Evolutionary conservation across 2,888 invertebrate species (phyloP), one percentile per base, ranked within the genome.

Genomic region (Mimumesa dahlbomi): DNA sequence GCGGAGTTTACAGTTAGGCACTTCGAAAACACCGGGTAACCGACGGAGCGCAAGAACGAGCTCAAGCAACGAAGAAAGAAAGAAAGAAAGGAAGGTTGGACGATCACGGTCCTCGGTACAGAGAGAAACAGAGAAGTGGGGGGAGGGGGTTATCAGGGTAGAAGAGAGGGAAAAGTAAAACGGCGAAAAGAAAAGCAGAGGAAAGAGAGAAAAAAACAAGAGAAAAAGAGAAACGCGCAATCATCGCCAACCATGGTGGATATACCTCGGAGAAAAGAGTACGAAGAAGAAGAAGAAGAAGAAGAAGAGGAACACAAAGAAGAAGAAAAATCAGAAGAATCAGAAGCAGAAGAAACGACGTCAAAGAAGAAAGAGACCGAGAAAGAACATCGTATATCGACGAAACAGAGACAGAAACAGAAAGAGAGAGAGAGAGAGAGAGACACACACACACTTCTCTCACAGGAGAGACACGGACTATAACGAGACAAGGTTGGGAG

Each of bases 401-500:
- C 7, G 54, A 64, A 38, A 18, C 38, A 31, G 63, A 42, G 45
- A 14, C 16, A 16, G 14, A 21, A 3, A 13, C 19, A 45, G 67
- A 45, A 16, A 53, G 2, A 29, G 43, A 29, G 49, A 38, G 0
- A 56, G 43, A 46, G 54, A 64, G 40, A 18, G 45, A 31, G 63
- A 42, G 45, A 14, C 16, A 16, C 40, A 21, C n/a, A 13, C 19
- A 45, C 19, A n/a, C n/a, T n/a, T n/a, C n/a, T n/a, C n/a, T n/a
- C n/a, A n/a, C n/a, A n/a, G 42, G 48, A 36, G 72, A 70, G 57
- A 67, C 58, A 54, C 52, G 66, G 75, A 73, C 73, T 77, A 69
- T 78, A 84, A 84, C 78, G 77, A 82, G 79, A 80, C 82, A 82
- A 83, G 82, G 84, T 82, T 83, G 82, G 81, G 72, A 80, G 83